Percentiles rank a stretch among this genome's conserved stretches.
Evolutionary conservation across 1,140 invertebrate genomes (phyloP).

Genomic region (Sycophaga agraensis): DNA sequence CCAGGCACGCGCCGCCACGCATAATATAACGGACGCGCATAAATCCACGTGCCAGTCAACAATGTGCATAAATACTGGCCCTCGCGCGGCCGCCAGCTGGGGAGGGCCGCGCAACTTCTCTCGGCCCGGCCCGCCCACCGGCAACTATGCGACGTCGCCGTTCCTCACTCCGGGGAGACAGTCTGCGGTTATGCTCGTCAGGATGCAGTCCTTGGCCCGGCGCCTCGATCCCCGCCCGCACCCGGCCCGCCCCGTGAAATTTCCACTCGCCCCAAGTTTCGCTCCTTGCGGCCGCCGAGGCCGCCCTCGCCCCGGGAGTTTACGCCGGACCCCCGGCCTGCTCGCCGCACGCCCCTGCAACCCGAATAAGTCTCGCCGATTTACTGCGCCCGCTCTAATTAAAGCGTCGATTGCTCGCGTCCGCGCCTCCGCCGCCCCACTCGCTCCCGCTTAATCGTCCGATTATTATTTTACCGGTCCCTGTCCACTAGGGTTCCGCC

Average conservation of each 20-base stretch:
- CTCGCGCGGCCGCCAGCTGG: conserved; percentile 29
- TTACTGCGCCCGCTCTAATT: conserved; percentile 23
- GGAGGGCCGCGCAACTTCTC: conserved; percentile 16
- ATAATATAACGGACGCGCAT: conserved; percentile 59
- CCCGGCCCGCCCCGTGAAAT: conserved; percentile 25
- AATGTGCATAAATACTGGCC: conserved; percentile 59
- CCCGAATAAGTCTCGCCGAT: conserved; percentile 5
- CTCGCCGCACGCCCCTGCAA: not conserved
- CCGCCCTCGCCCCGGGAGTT: not conserved
- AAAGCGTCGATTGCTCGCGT: conserved; percentile 8
- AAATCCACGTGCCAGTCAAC: conserved; percentile 58
- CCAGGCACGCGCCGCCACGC: conserved; percentile 53
- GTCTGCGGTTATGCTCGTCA: conserved; percentile 50
- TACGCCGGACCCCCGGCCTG: not conserved
- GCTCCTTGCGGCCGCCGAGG: not conserved
- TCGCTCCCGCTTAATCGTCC: no score
- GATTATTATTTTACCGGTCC: no score
- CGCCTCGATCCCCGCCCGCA: not conserved
- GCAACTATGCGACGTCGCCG: conserved; percentile 47
- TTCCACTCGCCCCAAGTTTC: conserved; percentile 18
- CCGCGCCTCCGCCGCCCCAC: no score
- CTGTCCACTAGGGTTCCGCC: no score
- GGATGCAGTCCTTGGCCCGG: conserved; percentile 29
- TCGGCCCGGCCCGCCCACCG: not conserved
- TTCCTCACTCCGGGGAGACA: conserved; percentile 50